Evolutionary conservation across 1,140 invertebrate species (phyloP).

Genomic region (Littorina saxatilis): DNA sequence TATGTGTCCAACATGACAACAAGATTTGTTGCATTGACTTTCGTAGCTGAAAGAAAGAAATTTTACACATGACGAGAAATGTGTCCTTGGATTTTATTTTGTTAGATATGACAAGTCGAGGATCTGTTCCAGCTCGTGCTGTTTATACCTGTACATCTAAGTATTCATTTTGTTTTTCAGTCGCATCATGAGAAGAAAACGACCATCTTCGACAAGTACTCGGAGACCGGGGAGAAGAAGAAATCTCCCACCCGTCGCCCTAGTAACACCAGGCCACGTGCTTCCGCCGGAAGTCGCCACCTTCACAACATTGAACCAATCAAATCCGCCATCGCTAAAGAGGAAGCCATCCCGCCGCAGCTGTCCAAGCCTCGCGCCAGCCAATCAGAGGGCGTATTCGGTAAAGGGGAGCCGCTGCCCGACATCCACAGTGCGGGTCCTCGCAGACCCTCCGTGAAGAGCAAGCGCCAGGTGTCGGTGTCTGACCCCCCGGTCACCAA

Average conservation of each 20-base stretch:
- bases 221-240: slow-evolving; percentile 53
- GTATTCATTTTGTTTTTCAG: slow-evolving; percentile 27
- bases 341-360: no score
- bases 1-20: no score
- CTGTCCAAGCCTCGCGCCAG: neutral
- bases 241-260: neutral
- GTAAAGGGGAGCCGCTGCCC: slow-evolving; percentile 22
- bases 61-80: no score
- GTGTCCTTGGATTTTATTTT: no score
- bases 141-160: no score
- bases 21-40: no score
- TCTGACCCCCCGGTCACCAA: neutral
- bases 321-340: no score
- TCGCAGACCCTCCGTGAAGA: slow-evolving; percentile 2
- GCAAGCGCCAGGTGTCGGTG: slow-evolving; percentile 8
- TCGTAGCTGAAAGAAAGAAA: no score
- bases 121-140: no score
- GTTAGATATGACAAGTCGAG: no score
- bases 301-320: neutral
- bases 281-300: neutral
- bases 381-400: slow-evolving; percentile 24
- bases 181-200: slow-evolving; percentile 36
- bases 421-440: slow-evolving; percentile 7
- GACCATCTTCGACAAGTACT: slow-evolving; percentile 54
- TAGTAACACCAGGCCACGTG: neutral